Base-by-base conservation (phyloP, 2,113 vertebrate species). In the Pteruthius melanotis region DNA sequence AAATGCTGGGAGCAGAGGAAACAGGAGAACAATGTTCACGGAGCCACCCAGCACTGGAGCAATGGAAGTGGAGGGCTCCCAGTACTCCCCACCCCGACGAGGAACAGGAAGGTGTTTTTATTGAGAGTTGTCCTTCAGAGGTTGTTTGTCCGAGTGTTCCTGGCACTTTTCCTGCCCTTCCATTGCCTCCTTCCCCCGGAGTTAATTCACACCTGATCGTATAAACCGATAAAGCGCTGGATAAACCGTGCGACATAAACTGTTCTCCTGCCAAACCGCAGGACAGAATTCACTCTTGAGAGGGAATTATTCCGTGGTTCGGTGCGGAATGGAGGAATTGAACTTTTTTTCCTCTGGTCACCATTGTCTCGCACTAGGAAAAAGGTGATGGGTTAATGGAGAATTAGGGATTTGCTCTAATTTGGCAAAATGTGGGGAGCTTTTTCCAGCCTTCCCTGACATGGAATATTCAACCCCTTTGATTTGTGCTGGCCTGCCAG, bases 161-260 rank as follows among this genome's bases (percentile, higher is more conserved):
- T 74, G 91, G 72, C 93, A 23, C 13, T 68, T 77, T 72, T 45
- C 56, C 83, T 75, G 71, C 85, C 49, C n/a, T 42, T 83, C 80
- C 45, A 2, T 17, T 35, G 21, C 28, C 53, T 47, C 53, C 57
- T 61, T 74, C 33, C 31, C 66, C 31, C 5, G 16, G 61, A 59
- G 53, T 72, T 37, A 92, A 89, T 95, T 93, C 96, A 52, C 89
- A 92, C 91, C 96, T 86, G 94, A 75, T 79, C 28, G 30, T 16
- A 71, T 91, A 87, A 95, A 94, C 92, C 7, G 80, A 86, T 86
- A 75, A 92, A 56, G 42, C 3, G 0, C 11, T 2, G 26, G 90
- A 85, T 88, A 86, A 83, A 89, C 49, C 3, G 4, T 7, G 21
- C 44, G 83, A 33, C 16, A 60, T 56, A 80, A 89, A 89, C 80